Evolutionary conservation across 2,113 vertebrate genomes (phyloP), one percentile per base, ranked within the genome.

Genomic region (Cygnus buccinator): DNA sequence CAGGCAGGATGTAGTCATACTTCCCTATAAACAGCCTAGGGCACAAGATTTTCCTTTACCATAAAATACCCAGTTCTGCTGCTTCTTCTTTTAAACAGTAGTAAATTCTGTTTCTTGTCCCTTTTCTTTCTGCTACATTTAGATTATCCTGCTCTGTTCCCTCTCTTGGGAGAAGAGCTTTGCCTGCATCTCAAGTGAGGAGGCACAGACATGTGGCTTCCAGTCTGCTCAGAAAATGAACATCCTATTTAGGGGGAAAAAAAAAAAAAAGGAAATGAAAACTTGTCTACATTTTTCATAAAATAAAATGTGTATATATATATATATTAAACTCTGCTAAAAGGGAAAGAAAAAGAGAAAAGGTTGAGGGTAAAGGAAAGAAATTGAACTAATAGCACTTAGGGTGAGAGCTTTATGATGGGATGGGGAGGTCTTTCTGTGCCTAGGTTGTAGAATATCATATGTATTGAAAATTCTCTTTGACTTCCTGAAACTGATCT

Each of bases 181-280:
- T 84, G 15, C 28, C 25, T 68, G 9, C 35, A 57, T 79, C 25
- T 72, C 75, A 72, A 5, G 8, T 39, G 33, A 72, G 28, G 9
- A 82, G 6, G 5, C 1, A 2, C 29, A 25, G 52, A 5, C 26
- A 21, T n/a, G 23, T 1, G 1, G 6, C 11, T 41, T 73, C 39
- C 26, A 46, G 15, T 57, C 13, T 78, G 12, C 37, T 46, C 50
- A 66, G 58, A 55, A 87, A 75, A 86, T 28, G 3, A 63, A 46
- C 10, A 46, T 46, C 44, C 22, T 84, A 19, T 74, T 74, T 55
- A 22, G 7, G 21, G 74, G 67, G 86, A 84, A 61, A 48, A 52
- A 25, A 7, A 17, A 44, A 44, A 44, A 2, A 52, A 23, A 7
- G 33, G 5, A 80, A 80, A 18, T 1, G 0, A 65, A 79, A 75